These are phyloP conservation scores for Hypocryptadius cinnamomeus DNA, from an alignment of 2,113 vertebrate species.

Conservation along the genomic window DNA sequence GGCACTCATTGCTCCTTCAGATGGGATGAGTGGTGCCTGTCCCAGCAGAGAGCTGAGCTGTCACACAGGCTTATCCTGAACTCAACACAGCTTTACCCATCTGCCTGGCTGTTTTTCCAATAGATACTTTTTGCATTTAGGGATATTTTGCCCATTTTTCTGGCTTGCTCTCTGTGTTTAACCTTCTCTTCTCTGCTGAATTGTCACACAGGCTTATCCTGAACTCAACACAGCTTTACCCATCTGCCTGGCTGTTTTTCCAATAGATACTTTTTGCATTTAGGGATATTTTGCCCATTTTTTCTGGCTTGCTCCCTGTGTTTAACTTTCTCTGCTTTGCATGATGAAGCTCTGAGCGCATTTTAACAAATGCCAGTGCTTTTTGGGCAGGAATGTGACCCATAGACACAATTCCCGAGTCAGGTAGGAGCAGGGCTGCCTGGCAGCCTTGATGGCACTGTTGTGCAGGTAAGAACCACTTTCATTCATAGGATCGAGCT, in stretches of 20 bases:
- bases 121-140: not conserved
- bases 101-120: not conserved
- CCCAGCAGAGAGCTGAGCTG: not conserved
- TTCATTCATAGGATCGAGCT: not conserved
- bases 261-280: not conserved
- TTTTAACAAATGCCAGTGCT: not conserved
- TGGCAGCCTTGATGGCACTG: not conserved
- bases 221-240: not conserved
- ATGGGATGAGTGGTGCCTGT: not conserved
- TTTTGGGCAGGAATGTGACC: not conserved
- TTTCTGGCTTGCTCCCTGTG: not conserved
- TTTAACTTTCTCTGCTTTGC: not conserved
- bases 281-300: not conserved
- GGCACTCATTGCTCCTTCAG: not conserved
- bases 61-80: not conserved
- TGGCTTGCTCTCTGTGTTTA: not conserved
- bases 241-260: not conserved
- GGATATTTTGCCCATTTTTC: not conserved
- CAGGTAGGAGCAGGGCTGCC: not conserved
- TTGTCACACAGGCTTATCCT: not conserved
- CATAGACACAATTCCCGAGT: not conserved
- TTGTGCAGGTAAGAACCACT: not conserved
- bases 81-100: not conserved
- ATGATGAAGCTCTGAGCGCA: not conserved
- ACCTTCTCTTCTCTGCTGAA: not conserved